phyloP scores from a whole-genome alignment of 2,797 vertebrate species.

The Sciurus carolinensis region DNA sequence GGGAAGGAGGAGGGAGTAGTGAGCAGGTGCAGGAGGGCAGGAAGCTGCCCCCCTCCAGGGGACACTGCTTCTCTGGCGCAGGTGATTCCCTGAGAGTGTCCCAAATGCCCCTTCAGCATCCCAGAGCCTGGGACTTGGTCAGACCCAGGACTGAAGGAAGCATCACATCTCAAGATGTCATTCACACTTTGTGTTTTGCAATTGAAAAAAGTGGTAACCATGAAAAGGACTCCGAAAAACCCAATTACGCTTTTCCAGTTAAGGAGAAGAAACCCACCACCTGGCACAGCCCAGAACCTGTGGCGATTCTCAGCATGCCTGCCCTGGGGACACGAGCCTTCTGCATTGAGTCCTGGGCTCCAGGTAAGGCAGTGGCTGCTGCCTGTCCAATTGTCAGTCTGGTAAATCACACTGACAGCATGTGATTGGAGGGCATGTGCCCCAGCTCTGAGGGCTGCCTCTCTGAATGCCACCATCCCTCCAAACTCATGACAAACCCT shows the following conservation, averaged over 20 bases:
- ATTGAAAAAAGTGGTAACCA: not conserved
- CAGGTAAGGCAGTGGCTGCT: too few relatives aligned
- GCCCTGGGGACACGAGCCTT: accelerated
- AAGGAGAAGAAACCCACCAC: not conserved
- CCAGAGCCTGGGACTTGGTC: not conserved
- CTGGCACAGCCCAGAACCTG: accelerated
- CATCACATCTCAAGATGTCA: accelerated
- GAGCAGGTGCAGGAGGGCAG: too few relatives aligned
- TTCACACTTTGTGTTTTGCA: not conserved
- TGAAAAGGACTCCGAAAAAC: not conserved
- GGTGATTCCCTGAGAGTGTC: not conserved
- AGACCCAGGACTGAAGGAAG: not conserved
- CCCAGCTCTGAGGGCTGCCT: not conserved
- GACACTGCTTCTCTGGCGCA: not conserved
- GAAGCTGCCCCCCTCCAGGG: too few relatives aligned
- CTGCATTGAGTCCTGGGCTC: not conserved
- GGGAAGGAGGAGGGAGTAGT: not conserved
- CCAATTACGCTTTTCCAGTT: accelerated
- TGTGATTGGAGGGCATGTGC: too few relatives aligned
- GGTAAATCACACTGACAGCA: too few relatives aligned
- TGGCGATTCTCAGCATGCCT: accelerated
- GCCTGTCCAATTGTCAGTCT: not conserved
- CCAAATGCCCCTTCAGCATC: too few relatives aligned
- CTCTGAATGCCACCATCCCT: not conserved
- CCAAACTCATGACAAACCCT: too few relatives aligned